These are phyloP conservation scores for Pantherophis guttatus DNA, from an alignment of 2,113 vertebrate genomes.

Conservation along the genomic window DNA sequence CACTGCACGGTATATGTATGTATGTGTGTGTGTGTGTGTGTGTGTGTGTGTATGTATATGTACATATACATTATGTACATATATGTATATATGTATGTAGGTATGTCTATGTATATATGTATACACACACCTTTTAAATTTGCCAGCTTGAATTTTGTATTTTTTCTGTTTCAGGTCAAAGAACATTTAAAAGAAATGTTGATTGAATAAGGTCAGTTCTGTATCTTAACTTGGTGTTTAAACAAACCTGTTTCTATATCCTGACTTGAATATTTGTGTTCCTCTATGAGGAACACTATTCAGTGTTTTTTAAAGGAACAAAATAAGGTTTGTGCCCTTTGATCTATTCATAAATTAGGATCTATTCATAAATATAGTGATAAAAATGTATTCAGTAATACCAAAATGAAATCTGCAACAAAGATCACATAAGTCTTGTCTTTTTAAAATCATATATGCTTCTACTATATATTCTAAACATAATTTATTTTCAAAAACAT, in stretches of 20 bases:
- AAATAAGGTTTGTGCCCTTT: neutral
- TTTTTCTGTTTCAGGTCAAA: conserved; percentile 66
- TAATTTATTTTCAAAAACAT: neutral
- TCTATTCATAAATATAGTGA: conserved; percentile 44
- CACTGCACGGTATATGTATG: no score
- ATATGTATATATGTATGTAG: no score
- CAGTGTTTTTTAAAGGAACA: neutral
- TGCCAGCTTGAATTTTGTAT: neutral
- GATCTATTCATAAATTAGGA: conserved; percentile 52
- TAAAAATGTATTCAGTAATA: conserved; percentile 37
- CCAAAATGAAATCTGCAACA: conserved; percentile 17
- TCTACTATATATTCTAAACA: conserved; percentile 19
- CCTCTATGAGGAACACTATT: neutral
- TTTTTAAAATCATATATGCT: neutral
- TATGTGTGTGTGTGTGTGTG: no score
- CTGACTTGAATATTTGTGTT: neutral
- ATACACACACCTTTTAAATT: neutral
- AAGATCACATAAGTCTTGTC: neutral
- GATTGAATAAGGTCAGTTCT: conserved; percentile 16
- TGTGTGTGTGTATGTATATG: no score
- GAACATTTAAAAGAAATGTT: conserved; percentile 66
- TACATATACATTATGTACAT: no score
- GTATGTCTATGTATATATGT: no score
- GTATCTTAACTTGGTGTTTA: neutral
- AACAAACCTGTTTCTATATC: neutral